Evolutionary conservation across 2,797 vertebrate species (phyloP).

Genomic region (Peromyscus aztecus): DNA sequence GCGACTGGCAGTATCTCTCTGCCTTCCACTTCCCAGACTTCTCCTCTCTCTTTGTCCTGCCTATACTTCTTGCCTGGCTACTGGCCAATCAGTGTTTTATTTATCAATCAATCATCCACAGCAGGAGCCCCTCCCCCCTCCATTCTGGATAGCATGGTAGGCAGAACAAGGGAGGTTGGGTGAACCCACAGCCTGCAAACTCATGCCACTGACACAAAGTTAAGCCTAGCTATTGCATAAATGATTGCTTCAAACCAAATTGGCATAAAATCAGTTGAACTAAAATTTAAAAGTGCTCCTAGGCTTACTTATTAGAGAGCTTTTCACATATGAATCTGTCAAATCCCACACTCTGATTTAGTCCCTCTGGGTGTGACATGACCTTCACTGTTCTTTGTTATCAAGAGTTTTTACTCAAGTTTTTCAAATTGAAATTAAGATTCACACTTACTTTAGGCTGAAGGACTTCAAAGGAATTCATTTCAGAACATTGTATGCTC

Average conservation of each 20-base stretch:
- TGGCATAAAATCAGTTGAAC: neutral
- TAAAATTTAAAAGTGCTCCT: neutral
- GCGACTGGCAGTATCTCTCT: no score
- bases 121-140: no score
- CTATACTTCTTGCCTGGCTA: no score
- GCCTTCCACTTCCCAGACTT: no score
- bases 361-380: neutral
- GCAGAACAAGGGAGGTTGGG: neutral
- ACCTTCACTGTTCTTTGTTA: neutral
- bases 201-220: neutral
- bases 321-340: neutral
- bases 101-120: no score
- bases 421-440: neutral
- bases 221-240: neutral
- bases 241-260: neutral
- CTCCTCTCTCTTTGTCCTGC: no score
- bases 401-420: neutral
- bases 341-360: neutral
- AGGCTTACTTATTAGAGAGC: neutral
- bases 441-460: neutral
- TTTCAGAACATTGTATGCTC: neutral
- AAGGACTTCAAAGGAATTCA: constrained; percentile 3
- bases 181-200: neutral
- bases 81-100: no score
- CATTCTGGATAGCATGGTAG: neutral